These are phyloP conservation scores for Eulemur albifrons DNA, from an alignment of 2,797 vertebrate genomes.

Conservation along the genomic window DNA sequence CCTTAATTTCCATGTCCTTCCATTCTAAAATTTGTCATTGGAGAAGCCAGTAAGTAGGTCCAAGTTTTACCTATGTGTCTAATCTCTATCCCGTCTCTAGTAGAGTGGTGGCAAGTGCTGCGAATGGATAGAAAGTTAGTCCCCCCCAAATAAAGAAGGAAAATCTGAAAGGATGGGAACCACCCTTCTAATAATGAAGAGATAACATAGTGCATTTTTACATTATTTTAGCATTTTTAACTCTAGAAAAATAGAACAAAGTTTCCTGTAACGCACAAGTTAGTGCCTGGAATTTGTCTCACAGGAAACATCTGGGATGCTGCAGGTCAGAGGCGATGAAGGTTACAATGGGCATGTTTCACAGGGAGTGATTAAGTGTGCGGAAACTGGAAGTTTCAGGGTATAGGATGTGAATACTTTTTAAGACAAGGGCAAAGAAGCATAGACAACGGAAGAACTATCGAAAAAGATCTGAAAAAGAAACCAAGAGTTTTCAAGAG, in stretches of 20 bases:
- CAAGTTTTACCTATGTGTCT: background rate
- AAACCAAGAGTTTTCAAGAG: background rate
- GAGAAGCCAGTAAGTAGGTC: background rate
- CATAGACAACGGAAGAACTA: slow-evolving; percentile 22
- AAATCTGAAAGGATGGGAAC: slow-evolving; percentile 1
- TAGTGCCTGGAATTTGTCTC: slow-evolving; percentile 56
- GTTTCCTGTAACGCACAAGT: slow-evolving; percentile 64
- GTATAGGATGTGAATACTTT: slow-evolving; percentile 51
- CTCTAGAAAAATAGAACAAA: background rate
- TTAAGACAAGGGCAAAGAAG: slow-evolving; percentile 57
- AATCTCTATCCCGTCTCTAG: background rate
- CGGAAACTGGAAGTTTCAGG: slow-evolving; percentile 78
- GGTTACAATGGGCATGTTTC: slow-evolving; percentile 82
- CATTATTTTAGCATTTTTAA: slow-evolving; percentile 54
- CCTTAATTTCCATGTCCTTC: background rate
- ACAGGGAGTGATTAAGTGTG: slow-evolving; percentile 81
- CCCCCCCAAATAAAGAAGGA: background rate
- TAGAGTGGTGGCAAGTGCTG: background rate
- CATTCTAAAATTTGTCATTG: background rate
- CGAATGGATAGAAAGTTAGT: background rate
- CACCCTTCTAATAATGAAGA: background rate
- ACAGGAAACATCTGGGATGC: slow-evolving; percentile 87
- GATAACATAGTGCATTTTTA: slow-evolving; percentile 32
- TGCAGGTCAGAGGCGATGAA: slow-evolving; percentile 80
- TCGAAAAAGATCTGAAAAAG: background rate